These are phyloP conservation scores for Molossus alvarezi DNA, from an alignment of 2,797 vertebrate genomes.

Conservation along the genomic window DNA sequence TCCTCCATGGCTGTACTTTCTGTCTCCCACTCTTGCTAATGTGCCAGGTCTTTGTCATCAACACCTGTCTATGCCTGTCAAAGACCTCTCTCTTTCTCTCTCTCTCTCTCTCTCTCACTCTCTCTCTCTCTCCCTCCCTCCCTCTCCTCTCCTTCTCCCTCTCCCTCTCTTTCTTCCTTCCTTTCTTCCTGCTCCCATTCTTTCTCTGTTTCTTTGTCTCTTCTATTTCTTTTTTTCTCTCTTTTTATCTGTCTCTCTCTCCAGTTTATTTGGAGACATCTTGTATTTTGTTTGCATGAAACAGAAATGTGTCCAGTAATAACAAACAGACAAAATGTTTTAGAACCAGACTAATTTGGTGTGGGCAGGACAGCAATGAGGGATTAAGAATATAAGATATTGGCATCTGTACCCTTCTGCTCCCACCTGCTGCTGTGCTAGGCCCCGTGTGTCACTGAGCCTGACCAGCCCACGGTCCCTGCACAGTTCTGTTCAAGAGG, in stretches of 20 bases:
- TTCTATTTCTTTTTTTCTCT: fast-evolving
- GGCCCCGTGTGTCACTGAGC: background rate
- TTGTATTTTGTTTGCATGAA: slow-evolving; percentile 64
- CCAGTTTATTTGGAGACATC: background rate
- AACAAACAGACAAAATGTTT: slow-evolving; percentile 20
- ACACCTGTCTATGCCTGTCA: slow-evolving; percentile 73
- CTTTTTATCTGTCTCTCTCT: background rate
- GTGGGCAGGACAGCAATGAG: background rate
- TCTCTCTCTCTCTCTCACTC: background rate
- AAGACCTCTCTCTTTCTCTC: background rate
- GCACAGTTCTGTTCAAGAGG: background rate
- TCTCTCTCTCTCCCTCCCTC: no score
- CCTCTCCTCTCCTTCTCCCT: fast-evolving
- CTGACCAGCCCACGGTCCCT: background rate
- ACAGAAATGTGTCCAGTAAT: background rate
- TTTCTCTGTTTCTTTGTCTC: background rate
- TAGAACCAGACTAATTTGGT: slow-evolving; percentile 28
- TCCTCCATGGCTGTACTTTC: slow-evolving; percentile 54
- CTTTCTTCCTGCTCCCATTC: no score
- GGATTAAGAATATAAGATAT: background rate
- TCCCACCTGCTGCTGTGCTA: background rate
- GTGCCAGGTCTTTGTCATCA: slow-evolving; percentile 74
- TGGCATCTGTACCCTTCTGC: background rate
- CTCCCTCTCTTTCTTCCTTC: background rate
- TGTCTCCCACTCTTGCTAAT: slow-evolving; percentile 50